These are phyloP conservation scores for Drosophila anomalata DNA, from an alignment of 2,888 invertebrate species.

Conservation along the genomic window DNA sequence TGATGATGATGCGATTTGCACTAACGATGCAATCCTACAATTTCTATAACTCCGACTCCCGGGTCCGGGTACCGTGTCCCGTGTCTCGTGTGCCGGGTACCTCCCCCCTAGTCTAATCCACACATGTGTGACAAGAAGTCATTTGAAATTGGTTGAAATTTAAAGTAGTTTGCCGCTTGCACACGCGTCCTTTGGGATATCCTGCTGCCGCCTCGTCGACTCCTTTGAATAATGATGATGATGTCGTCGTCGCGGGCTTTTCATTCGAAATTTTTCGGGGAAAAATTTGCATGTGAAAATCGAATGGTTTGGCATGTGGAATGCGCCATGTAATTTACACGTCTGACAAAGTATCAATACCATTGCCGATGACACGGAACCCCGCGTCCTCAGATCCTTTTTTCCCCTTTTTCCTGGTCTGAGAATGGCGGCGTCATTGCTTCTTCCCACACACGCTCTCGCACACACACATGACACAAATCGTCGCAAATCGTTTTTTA, in stretches of 20 bases:
- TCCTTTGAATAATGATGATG: constrained; percentile 77
- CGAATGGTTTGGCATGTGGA: constrained; percentile 59
- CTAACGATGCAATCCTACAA: constrained; percentile 68
- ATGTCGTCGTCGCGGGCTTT: constrained; percentile 53
- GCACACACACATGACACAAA: constrained; percentile 72
- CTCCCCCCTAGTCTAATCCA: constrained; percentile 9
- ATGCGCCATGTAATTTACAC: constrained; percentile 80
- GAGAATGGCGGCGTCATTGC: constrained; percentile 44
- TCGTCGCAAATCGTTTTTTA: constrained; percentile 80
- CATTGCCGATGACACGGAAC: constrained; percentile 61
- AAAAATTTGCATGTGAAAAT: constrained; percentile 73
- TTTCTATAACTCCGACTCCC: constrained; percentile 12
- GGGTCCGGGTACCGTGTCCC: neutral
- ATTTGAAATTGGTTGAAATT: constrained; percentile 77
- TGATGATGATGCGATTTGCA: constrained; percentile 73
- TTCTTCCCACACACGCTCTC: constrained; percentile 45
- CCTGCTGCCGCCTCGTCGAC: constrained; percentile 31
- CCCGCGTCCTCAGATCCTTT: constrained; percentile 1
- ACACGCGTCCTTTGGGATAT: constrained; percentile 74
- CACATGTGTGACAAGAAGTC: constrained; percentile 73
- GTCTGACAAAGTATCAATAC: constrained; percentile 80
- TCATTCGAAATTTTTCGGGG: constrained; percentile 33
- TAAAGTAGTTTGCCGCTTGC: constrained; percentile 70
- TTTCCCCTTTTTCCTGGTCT: constrained; percentile 12
- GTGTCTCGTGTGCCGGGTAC: neutral